Conservation (phyloP, 2,797 vertebrate species). For the Taeniopygia guttata region DNA sequence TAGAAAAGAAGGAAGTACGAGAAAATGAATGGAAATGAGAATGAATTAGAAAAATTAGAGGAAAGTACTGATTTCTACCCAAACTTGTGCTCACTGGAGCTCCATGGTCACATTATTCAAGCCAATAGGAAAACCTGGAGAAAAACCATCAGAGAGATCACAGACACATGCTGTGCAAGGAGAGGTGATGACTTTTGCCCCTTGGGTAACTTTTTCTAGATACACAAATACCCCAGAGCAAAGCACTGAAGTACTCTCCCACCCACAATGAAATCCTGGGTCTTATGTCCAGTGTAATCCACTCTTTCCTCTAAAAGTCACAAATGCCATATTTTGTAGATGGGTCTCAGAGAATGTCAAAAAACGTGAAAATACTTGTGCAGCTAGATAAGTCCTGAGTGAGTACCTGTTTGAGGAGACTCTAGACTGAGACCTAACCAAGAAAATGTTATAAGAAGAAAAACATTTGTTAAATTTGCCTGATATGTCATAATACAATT, state of each 20-base stretch:
- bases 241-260: background rate
- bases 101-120: background rate
- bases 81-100: background rate
- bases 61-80: background rate
- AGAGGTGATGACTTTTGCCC: background rate
- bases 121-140: background rate
- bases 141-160: background rate
- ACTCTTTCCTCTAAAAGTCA: background rate
- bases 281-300: background rate
- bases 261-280: background rate
- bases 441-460: background rate
- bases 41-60: background rate
- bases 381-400: background rate
- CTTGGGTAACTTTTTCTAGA: background rate
- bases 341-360: background rate
- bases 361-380: background rate
- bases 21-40: background rate
- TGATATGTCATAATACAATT: background rate
- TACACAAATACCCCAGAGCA: background rate
- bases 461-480: background rate
- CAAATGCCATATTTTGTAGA: background rate
- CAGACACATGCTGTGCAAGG: fast-evolving
- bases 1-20: background rate
- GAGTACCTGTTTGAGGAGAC: background rate
- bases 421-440: background rate